phyloP scores from a whole-genome alignment of 2,888 invertebrate genomes.

The Hypercompe scribonia region DNA sequence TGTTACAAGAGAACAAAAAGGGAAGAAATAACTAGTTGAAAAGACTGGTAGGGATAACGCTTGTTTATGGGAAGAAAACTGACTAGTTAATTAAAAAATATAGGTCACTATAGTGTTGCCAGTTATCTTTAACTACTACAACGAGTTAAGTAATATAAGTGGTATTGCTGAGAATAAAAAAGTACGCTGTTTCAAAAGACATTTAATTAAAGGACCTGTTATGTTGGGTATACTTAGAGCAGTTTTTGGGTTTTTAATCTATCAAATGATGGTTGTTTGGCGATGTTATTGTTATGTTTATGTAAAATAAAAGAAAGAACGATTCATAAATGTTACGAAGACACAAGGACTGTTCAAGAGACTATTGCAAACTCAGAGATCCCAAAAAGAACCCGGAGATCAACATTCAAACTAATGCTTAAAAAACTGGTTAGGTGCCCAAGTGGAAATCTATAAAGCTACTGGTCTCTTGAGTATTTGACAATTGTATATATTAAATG shows the following conservation, averaged over 20 bases:
- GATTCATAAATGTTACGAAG: no score
- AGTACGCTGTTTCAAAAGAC: not conserved
- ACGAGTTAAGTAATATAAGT: not conserved
- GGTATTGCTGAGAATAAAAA: not conserved
- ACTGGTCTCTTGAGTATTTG: no score
- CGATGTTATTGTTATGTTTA: not conserved
- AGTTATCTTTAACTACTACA: not conserved
- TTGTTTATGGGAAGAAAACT: constrained; percentile 18
- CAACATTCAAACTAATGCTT: no score
- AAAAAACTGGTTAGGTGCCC: no score
- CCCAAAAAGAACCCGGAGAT: no score
- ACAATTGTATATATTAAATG: no score
- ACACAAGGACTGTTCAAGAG: no score
- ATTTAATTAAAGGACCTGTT: not conserved
- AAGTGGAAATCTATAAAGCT: no score
- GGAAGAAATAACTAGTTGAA: not conserved
- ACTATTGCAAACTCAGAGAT: no score
- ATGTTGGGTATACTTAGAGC: not conserved
- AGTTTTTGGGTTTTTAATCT: not conserved
- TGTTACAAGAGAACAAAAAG: not conserved
- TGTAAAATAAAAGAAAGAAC: no score
- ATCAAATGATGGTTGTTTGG: no score
- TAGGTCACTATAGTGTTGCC: constrained; percentile 4
- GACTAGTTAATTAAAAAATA: constrained; percentile 7
- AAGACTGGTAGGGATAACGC: not conserved